Percentiles rank a stretch among this genome's conserved stretches.
Conservation (phyloP, 53 echinoderm and acorn worm species). For the Paracentrotus lividus region DNA sequence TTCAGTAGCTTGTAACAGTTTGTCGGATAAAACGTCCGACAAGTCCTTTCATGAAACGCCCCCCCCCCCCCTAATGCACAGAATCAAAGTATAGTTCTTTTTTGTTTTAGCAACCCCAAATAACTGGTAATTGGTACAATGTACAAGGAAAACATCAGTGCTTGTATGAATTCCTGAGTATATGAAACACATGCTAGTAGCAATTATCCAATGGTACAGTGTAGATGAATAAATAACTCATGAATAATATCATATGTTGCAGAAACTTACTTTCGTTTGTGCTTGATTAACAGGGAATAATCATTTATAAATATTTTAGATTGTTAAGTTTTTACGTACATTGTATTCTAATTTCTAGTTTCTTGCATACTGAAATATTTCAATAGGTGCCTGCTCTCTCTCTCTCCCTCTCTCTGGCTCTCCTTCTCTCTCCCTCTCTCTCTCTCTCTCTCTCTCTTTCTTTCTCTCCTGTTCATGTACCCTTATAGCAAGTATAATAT, state of each 20-base stretch:
- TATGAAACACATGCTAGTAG: background rate
- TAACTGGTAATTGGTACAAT: background rate
- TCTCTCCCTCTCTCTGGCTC: background rate
- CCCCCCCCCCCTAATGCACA: too few relatives aligned
- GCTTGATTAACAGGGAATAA: background rate
- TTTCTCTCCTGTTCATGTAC: background rate
- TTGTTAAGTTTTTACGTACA: background rate
- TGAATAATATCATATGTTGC: background rate
- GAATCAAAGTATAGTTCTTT: background rate
- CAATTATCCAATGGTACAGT: background rate
- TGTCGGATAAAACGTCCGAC: too few relatives aligned
- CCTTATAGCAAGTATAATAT: too few relatives aligned
- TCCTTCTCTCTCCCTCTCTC: background rate
- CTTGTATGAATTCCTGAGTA: background rate
- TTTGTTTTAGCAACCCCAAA: background rate
- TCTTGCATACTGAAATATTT: too few relatives aligned
- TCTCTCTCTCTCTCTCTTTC: background rate
- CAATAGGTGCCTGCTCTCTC: too few relatives aligned
- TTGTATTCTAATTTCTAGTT: too few relatives aligned
- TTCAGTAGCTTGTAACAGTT: too few relatives aligned
- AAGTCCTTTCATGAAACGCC: too few relatives aligned
- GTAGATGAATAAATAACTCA: background rate
- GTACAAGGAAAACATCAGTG: background rate
- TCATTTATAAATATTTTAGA: background rate
- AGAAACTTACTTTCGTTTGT: background rate